Conservation (phyloP, 1,140 invertebrate genomes). For the Habropoda laboriosa region DNA sequence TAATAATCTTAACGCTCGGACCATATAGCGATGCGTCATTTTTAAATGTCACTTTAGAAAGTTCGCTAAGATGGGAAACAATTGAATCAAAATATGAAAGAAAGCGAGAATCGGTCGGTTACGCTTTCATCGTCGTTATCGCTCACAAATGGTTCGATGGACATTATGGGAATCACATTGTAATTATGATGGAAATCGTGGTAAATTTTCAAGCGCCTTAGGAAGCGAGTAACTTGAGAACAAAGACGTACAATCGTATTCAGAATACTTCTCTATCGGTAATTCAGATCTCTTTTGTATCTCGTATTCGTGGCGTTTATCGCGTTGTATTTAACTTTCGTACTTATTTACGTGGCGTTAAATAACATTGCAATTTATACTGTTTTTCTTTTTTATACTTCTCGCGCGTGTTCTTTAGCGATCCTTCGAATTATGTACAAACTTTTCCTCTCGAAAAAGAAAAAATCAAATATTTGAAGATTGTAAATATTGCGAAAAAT, state of each 20-base stretch:
- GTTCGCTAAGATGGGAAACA: background rate
- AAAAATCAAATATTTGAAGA: background rate
- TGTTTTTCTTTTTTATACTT: background rate
- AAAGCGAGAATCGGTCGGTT: background rate
- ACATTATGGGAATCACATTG: background rate
- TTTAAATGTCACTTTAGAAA: background rate
- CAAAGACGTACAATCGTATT: slow-evolving; percentile 1
- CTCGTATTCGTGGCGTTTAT: background rate
- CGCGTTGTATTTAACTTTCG: background rate
- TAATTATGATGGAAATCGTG: background rate
- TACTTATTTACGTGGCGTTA: slow-evolving; percentile 10
- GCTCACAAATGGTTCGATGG: background rate
- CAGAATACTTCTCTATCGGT: background rate
- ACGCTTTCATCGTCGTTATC: background rate
- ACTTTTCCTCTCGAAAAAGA: too few relatives aligned
- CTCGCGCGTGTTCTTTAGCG: background rate
- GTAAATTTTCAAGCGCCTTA: slow-evolving; percentile 16
- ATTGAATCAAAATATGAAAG: background rate
- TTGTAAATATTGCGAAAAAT: slow-evolving; percentile 15
- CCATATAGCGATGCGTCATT: background rate
- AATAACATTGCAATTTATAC: background rate
- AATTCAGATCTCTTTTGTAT: background rate
- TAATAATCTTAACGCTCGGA: background rate
- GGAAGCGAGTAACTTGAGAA: background rate
- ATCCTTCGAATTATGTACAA: too few relatives aligned